phyloP scores from a whole-genome alignment of 2,888 invertebrate species.

The Ophonus ardosiacus region DNA sequence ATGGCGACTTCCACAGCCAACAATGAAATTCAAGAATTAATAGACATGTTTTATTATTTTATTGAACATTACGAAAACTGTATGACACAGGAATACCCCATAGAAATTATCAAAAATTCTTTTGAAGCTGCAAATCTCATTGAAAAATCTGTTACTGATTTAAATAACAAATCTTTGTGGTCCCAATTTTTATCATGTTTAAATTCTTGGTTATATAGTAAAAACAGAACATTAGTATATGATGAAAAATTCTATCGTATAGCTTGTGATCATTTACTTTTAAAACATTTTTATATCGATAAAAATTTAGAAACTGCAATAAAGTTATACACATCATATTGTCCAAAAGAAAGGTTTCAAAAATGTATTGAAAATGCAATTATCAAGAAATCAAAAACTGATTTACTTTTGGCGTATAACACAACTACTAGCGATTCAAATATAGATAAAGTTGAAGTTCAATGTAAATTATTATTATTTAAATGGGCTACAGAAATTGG shows the following conservation, averaged over 20 bases:
- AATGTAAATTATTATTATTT: conserved; percentile 70
- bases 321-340: conserved; percentile 74
- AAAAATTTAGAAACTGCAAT: conserved; percentile 73
- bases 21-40: conserved; percentile 75
- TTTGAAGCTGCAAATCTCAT: conserved; percentile 78
- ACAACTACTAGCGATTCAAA: conserved; percentile 66
- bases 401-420: conserved; percentile 69
- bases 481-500: conserved; percentile 69
- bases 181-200: conserved; percentile 76
- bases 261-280: conserved; percentile 76
- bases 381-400: conserved; percentile 70
- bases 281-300: conserved; percentile 73
- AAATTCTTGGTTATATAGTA: conserved; percentile 73
- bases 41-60: conserved; percentile 78
- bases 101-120: conserved; percentile 77
- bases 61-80: conserved; percentile 76
- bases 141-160: conserved; percentile 77
- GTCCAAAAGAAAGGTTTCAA: conserved; percentile 74
- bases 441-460: conserved; percentile 66
- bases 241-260: conserved; percentile 71
- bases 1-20: conserved; percentile 69
- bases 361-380: conserved; percentile 71
- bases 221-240: conserved; percentile 69
- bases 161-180: conserved; percentile 75
- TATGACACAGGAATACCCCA: conserved; percentile 76